Evolutionary conservation across 2,113 vertebrate species (phyloP).

Genomic region (Silurus meridionalis): DNA sequence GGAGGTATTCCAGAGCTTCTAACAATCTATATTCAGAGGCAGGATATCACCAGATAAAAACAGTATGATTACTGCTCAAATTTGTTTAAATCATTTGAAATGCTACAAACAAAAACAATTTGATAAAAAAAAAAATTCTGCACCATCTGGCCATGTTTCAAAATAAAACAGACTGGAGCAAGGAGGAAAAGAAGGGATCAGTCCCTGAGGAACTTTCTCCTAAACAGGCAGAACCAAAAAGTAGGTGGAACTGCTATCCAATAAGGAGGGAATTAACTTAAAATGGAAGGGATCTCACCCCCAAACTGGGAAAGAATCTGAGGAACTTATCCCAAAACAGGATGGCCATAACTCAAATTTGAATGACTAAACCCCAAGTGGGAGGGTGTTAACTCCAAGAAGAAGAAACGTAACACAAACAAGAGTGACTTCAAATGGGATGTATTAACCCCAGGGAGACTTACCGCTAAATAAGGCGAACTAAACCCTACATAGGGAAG

Average conservation of each 20-base stretch:
- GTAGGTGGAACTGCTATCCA: too few relatives aligned
- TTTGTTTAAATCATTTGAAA: background rate
- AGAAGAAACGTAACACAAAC: background rate
- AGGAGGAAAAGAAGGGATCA: too few relatives aligned
- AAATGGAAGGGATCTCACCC: background rate
- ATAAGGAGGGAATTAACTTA: background rate
- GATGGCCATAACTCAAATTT: background rate
- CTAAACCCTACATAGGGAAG: background rate
- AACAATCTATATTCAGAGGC: background rate
- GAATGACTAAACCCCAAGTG: background rate
- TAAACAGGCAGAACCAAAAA: too few relatives aligned
- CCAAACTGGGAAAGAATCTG: background rate
- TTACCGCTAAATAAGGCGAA: background rate
- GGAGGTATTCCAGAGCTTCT: background rate
- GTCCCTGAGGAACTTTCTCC: too few relatives aligned
- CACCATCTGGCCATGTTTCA: background rate
- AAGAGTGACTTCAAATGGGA: too few relatives aligned
- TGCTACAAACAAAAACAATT: background rate
- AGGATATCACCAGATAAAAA: background rate
- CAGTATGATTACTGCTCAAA: background rate
- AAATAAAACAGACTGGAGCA: background rate
- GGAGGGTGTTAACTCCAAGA: background rate
- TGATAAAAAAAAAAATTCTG: background rate
- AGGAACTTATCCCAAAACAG: background rate
- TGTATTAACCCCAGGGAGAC: too few relatives aligned